These are phyloP conservation scores for Eupithecia tripunctaria DNA, from an alignment of 2,888 invertebrate genomes.

Conservation along the genomic window DNA sequence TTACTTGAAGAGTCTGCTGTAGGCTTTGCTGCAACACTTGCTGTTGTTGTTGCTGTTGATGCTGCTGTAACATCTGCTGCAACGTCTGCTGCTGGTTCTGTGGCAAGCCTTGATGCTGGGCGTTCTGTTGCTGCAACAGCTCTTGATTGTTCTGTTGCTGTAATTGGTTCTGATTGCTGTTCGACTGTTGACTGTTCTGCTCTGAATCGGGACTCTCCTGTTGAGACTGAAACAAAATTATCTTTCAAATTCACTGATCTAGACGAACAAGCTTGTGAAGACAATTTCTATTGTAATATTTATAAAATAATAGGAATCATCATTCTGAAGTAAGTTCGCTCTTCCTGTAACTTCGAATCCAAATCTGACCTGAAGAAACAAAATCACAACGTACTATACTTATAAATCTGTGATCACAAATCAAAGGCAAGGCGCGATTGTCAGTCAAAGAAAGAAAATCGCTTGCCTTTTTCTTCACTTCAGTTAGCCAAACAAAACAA, in stretches of 20 bases:
- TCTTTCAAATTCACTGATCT: neutral
- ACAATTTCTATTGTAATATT: too few relatives aligned
- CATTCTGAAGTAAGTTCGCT: too few relatives aligned
- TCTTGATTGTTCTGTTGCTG: conserved; percentile 76
- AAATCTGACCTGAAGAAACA: neutral
- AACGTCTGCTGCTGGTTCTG: conserved; percentile 63
- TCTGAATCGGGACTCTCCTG: conserved; percentile 78
- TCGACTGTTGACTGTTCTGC: conserved; percentile 77
- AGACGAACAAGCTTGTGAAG: neutral
- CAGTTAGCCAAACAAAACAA: too few relatives aligned
- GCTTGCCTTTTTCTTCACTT: too few relatives aligned
- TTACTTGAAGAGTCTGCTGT: conserved; percentile 72
- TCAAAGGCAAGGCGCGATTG: neutral
- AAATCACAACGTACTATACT: too few relatives aligned
- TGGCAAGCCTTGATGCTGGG: conserved; percentile 71
- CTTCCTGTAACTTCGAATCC: too few relatives aligned
- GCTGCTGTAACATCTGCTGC: conserved; percentile 64
- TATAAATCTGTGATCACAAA: too few relatives aligned
- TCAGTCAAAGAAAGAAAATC: too few relatives aligned
- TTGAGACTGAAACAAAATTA: conserved; percentile 76
- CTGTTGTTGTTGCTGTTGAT: conserved; percentile 63
- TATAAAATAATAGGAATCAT: too few relatives aligned
- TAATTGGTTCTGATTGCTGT: conserved; percentile 76
- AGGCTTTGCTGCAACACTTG: conserved; percentile 55
- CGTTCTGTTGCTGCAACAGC: conserved; percentile 76